These are phyloP conservation scores for Parnassius apollo DNA, from an alignment of 2,888 invertebrate species.

Conservation along the genomic window DNA sequence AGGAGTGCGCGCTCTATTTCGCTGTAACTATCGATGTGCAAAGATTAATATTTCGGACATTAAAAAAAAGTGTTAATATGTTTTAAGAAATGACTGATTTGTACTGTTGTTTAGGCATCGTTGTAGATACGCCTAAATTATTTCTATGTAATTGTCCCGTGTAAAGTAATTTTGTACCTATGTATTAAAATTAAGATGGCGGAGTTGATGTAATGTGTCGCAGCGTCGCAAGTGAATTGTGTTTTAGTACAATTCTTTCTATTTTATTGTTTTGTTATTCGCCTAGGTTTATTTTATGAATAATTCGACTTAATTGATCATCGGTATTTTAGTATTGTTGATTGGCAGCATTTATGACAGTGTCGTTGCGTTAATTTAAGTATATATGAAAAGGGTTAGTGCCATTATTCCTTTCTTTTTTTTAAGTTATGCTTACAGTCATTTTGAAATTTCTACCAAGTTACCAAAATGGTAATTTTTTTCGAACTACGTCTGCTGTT, in stretches of 20 bases:
- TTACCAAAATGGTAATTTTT: constrained; percentile 15
- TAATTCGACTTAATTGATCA: constrained; percentile 14
- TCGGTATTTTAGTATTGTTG: constrained; percentile 33
- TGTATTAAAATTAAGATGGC: constrained; percentile 9
- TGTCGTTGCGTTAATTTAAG: constrained; percentile 29
- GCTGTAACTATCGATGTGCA: constrained; percentile 10
- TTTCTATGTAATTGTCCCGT: constrained; percentile 61
- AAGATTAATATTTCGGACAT: constrained; percentile 21
- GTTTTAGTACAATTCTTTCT: constrained; percentile 22
- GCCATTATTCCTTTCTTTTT: constrained; percentile 42
- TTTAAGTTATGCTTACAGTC: constrained; percentile 28
- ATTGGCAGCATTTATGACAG: constrained; percentile 44
- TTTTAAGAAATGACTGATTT: constrained; percentile 75
- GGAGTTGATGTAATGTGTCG: constrained; percentile 7
- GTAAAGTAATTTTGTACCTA: constrained; percentile 39
- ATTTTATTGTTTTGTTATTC: constrained; percentile 23
- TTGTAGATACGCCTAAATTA: constrained; percentile 65
- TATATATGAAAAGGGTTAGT: constrained; percentile 41
- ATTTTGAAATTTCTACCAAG: constrained; percentile 26
- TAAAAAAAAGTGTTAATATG: constrained; percentile 43
- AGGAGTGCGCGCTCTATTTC: constrained; percentile 3
- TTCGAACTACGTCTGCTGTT: background rate
- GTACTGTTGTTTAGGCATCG: constrained; percentile 63
- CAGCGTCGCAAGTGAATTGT: constrained; percentile 11
- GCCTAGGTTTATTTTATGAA: constrained; percentile 15